phyloP scores from a whole-genome alignment of 2,888 invertebrate species.

The Allacma fusca region DNA sequence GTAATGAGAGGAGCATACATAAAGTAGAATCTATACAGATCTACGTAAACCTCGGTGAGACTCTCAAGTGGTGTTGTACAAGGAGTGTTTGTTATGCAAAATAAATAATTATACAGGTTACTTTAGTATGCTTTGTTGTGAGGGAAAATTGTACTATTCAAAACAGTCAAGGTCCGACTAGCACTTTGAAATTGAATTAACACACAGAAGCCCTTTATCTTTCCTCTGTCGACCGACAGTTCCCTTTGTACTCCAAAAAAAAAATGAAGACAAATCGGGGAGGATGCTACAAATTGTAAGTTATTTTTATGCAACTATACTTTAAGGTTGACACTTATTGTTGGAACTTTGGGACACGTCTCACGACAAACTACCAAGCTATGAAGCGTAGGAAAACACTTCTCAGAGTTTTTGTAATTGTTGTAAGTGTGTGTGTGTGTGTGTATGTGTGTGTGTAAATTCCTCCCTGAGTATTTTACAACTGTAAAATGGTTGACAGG shows the following conservation, averaged over 20 bases:
- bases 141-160: background rate
- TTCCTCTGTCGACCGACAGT: background rate
- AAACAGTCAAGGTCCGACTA: background rate
- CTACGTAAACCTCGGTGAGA: no score
- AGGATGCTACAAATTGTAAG: slow-evolving; percentile 4
- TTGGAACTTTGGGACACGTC: background rate
- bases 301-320: background rate
- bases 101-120: slow-evolving; percentile 1
- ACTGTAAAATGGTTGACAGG: slow-evolving; percentile 8
- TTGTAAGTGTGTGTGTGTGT: background rate
- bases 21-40: no score
- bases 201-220: background rate
- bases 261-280: background rate
- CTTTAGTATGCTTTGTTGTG: background rate
- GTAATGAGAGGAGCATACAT: no score
- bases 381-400: background rate
- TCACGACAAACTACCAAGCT: background rate
- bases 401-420: background rate
- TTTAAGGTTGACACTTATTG: slow-evolving; percentile 4
- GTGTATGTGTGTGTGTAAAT: no score
- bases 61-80: no score
- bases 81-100: no score
- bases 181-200: background rate
- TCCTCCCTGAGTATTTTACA: background rate
- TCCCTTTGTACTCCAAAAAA: background rate